phyloP scores from a whole-genome alignment of 2,797 vertebrate genomes.

The Propithecus perrieri region DNA sequence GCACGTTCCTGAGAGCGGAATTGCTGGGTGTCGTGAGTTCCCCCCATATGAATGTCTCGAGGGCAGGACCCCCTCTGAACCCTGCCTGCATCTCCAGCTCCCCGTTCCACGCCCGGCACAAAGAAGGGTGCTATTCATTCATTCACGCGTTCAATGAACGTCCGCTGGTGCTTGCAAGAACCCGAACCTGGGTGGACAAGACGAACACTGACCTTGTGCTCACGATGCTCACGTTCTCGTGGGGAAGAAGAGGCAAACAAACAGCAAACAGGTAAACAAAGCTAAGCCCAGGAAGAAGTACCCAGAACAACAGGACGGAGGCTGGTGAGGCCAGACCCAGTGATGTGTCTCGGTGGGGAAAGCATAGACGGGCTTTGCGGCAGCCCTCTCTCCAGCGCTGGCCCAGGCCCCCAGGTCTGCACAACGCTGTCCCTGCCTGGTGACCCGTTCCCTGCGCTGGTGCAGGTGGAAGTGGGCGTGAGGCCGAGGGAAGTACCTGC shows the following conservation, averaged over 20 bases:
- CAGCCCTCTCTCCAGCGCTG: rapidly evolving
- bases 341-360: too few relatives aligned
- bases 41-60: rapidly evolving
- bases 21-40: rapidly evolving
- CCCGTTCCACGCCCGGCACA: neutral
- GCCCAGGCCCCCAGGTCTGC: neutral
- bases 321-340: neutral
- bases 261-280: rapidly evolving
- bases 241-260: neutral
- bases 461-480: too few relatives aligned
- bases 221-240: rapidly evolving
- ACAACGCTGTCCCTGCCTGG: rapidly evolving
- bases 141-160: rapidly evolving
- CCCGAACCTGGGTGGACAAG: neutral
- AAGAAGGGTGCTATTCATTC: neutral
- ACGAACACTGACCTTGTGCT: neutral
- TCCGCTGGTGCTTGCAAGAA: neutral
- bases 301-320: neutral
- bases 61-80: neutral
- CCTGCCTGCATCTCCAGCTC: rapidly evolving
- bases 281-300: neutral
- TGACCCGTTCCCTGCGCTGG: too few relatives aligned
- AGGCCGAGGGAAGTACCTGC: neutral
- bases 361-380: neutral
- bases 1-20: neutral